Percentiles rank a stretch among this genome's conserved stretches.
These are phyloP conservation scores for Sebastes diploproa DNA, from an alignment of 2,797 vertebrate genomes.

Conservation along the genomic window DNA sequence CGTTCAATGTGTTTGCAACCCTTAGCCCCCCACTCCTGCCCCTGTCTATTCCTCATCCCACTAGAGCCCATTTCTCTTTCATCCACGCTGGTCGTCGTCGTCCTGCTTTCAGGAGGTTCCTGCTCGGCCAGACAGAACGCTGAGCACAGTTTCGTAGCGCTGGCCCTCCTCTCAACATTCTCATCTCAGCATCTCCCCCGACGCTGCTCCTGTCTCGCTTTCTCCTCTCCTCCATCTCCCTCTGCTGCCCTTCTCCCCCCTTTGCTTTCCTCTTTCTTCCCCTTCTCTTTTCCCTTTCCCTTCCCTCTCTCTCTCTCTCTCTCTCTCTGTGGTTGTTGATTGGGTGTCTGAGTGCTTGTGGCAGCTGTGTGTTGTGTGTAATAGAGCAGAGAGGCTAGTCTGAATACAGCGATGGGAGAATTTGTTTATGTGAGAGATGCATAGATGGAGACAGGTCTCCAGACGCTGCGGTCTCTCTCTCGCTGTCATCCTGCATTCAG, in stretches of 20 bases:
- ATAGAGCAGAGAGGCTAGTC: slow-evolving; percentile 99
- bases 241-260: slow-evolving; percentile 30
- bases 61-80: slow-evolving; percentile 65
- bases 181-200: slow-evolving; percentile 69
- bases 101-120: slow-evolving; percentile 72
- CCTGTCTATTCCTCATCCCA: slow-evolving; percentile 52
- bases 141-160: slow-evolving; percentile 80
- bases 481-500: slow-evolving; percentile 93
- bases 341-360: slow-evolving; percentile 99
- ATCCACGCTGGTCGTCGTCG: slow-evolving; percentile 42
- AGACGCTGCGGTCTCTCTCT: slow-evolving; percentile 84
- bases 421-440: slow-evolving; percentile 99
- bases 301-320: slow-evolving; percentile 68
- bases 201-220: slow-evolving; percentile 54
- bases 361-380: slow-evolving; percentile 99
- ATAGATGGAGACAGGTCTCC: slow-evolving; percentile 95
- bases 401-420: slow-evolving; percentile 99
- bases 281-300: slow-evolving; percentile 18
- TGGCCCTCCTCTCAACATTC: slow-evolving; percentile 70
- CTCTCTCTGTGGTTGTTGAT: slow-evolving; percentile 94
- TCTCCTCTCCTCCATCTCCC: slow-evolving; percentile 70
- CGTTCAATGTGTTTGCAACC: slow-evolving; percentile 49
- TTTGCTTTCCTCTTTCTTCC: slow-evolving; percentile 47
- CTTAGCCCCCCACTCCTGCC: slow-evolving; percentile 31
- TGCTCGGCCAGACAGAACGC: slow-evolving; percentile 89